These are phyloP conservation scores for Adelges cooleyi DNA, from an alignment of 1,140 invertebrate genomes.

Conservation along the genomic window DNA sequence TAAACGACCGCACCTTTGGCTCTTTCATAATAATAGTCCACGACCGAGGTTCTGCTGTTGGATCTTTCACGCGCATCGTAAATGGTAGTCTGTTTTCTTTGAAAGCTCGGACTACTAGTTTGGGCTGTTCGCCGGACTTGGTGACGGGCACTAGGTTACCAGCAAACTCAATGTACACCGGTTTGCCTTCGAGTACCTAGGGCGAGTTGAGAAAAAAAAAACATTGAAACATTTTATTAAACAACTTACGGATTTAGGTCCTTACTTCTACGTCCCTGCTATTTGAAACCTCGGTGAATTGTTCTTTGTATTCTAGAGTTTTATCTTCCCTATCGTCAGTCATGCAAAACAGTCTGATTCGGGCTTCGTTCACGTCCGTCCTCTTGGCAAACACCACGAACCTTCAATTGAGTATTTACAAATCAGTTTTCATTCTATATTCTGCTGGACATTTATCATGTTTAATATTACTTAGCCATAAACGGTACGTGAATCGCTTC, in stretches of 20 bases:
- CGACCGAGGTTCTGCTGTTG: constrained; percentile 81
- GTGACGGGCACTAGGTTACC: constrained; percentile 95
- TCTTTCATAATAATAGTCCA: constrained; percentile 95
- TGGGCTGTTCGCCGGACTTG: constrained; percentile 94
- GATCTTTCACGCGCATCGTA: constrained; percentile 84
- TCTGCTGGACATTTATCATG: no score
- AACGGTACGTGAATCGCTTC: constrained; percentile 71
- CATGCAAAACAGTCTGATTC: constrained; percentile 94
- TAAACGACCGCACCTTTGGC: constrained; percentile 50
- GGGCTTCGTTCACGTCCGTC: constrained; percentile 84
- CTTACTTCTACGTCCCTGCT: constrained; percentile 92
- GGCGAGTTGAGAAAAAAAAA: neutral
- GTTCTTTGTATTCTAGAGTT: constrained; percentile 92
- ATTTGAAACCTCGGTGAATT: constrained; percentile 94
- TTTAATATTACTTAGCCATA: constrained; percentile 55
- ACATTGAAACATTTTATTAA: no score
- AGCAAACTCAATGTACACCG: constrained; percentile 92
- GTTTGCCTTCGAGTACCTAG: constrained; percentile 84
- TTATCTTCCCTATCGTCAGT: constrained; percentile 99
- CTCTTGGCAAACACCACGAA: constrained; percentile 96
- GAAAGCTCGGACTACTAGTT: constrained; percentile 93
- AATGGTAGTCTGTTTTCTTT: constrained; percentile 93
- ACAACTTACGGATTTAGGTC: no score
- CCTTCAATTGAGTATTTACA: constrained; percentile 37
- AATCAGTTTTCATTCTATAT: neutral